These are phyloP conservation scores for Rhogogaster chlorosoma DNA, from an alignment of 2,888 invertebrate genomes.

Conservation along the genomic window DNA sequence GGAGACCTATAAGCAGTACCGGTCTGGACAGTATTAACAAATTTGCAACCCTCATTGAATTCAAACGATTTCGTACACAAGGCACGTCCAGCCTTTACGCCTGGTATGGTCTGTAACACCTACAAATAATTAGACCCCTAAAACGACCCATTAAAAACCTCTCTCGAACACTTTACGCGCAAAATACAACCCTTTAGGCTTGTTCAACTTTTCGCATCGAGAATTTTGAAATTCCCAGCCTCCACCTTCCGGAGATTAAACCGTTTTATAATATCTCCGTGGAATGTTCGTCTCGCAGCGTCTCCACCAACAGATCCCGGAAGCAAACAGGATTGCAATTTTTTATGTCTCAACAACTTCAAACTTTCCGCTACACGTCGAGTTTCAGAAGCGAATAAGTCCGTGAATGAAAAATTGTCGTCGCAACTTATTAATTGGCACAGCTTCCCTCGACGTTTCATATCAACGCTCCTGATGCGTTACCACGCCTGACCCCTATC, in stretches of 20 bases:
- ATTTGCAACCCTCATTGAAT: constrained; percentile 60
- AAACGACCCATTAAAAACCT: constrained; percentile 66
- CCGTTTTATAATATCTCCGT: constrained; percentile 21
- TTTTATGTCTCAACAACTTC: constrained; percentile 9
- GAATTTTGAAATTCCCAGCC: constrained; percentile 44
- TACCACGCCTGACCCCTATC: background rate
- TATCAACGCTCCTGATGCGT: background rate
- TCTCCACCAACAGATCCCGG: constrained; percentile 9
- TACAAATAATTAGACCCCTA: constrained; percentile 65
- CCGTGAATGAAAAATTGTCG: background rate
- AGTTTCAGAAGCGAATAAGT: background rate
- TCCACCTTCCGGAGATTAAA: constrained; percentile 42
- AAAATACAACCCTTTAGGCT: constrained; percentile 46
- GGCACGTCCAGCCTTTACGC: constrained; percentile 64
- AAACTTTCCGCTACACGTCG: background rate
- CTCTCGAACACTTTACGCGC: constrained; percentile 63
- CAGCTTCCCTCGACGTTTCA: background rate
- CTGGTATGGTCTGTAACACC: constrained; percentile 60
- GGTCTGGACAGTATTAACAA: constrained; percentile 58
- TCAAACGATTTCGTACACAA: constrained; percentile 58
- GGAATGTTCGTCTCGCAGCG: background rate
- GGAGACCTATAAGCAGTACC: constrained; percentile 32
- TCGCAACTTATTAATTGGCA: background rate
- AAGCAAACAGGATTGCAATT: constrained; percentile 9
- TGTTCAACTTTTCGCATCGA: constrained; percentile 48